Evolutionary conservation across 2,888 invertebrate species (phyloP), one percentile per base, ranked within the genome.

Genomic region (Achlya flavicornis): DNA sequence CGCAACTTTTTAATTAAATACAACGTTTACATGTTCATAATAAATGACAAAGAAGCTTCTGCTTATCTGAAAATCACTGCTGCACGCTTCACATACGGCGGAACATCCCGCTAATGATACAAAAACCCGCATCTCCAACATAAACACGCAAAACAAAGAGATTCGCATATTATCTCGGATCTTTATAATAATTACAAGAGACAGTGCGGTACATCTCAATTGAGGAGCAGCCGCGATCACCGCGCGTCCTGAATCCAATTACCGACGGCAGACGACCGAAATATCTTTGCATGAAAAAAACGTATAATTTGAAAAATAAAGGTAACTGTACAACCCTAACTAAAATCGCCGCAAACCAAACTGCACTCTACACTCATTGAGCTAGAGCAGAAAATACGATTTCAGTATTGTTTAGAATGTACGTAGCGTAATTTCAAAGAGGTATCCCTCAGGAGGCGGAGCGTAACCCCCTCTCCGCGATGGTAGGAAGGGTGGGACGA

Each of bases 171-270:
- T 89, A 92, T 92, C 92, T 84, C 74, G 76, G 80, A 92, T 91
- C 92, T 91, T 90, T 89, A 90, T 91, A 92, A 92, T 92, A 92
- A 93, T 92, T 91, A 90, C 88, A 85, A 83, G 81, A 76, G 88
- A 88, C 89, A 83, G 72, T 78, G 53, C 53, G 53, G 79, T 82
- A 93, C 87, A 87, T 86, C 93, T 93, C 91, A 92, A 92, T 93
- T 86, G 79, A 72, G 70, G 74, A 73, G 72, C 80, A 7, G 46
- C 7, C 46, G 46, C 46, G 46, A 46, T 46, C 46, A 7, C 46
- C 46, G 46, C 82, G 81, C 81, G 78, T 77, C 79, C 82, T 78
- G 86, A 85, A 85, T 85, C 90, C 91, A 92, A 92, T 92, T 92
- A 91, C 87, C 75, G 80, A 72, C 74, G 69, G 76, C 76, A 53